Percentiles rank a stretch among this genome's conserved stretches.
Evolutionary conservation across 2,888 invertebrate genomes (phyloP).

Genomic region (Conomelus anceps): DNA sequence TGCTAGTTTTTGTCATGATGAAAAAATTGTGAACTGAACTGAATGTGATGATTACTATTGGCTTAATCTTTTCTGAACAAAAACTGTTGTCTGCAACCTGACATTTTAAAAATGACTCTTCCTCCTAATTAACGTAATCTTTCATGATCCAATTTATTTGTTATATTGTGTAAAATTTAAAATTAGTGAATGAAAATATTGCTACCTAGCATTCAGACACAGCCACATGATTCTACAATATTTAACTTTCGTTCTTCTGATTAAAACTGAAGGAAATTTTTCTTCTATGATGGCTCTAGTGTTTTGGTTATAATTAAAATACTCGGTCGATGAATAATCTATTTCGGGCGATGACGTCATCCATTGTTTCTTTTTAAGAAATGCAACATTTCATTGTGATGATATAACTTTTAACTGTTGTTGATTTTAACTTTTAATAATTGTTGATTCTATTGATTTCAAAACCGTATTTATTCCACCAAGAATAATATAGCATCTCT

Average conservation of each 20-base stretch:
- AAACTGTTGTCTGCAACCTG: too few relatives aligned
- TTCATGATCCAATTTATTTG: not conserved
- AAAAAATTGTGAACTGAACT: not conserved
- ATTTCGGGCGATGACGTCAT: not conserved
- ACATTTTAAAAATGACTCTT: too few relatives aligned
- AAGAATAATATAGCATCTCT: too few relatives aligned
- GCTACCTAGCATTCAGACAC: too few relatives aligned
- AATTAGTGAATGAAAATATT: too few relatives aligned
- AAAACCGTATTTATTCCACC: not conserved
- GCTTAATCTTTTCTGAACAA: conserved; percentile 16
- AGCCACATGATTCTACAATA: not conserved
- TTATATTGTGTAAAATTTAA: not conserved
- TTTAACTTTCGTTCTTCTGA: conserved; percentile 9
- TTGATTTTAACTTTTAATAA: too few relatives aligned
- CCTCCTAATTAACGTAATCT: not conserved
- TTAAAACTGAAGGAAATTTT: not conserved
- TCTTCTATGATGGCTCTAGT: not conserved
- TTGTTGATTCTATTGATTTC: not conserved
- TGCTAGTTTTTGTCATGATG: not conserved
- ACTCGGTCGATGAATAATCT: not conserved
- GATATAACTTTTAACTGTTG: too few relatives aligned
- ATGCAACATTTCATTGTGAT: too few relatives aligned
- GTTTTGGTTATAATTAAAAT: not conserved
- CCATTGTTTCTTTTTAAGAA: too few relatives aligned
- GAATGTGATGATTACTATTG: not conserved